These are phyloP conservation scores for Bilobella aurantiaca DNA, from an alignment of 1,140 invertebrate genomes.

Conservation along the genomic window DNA sequence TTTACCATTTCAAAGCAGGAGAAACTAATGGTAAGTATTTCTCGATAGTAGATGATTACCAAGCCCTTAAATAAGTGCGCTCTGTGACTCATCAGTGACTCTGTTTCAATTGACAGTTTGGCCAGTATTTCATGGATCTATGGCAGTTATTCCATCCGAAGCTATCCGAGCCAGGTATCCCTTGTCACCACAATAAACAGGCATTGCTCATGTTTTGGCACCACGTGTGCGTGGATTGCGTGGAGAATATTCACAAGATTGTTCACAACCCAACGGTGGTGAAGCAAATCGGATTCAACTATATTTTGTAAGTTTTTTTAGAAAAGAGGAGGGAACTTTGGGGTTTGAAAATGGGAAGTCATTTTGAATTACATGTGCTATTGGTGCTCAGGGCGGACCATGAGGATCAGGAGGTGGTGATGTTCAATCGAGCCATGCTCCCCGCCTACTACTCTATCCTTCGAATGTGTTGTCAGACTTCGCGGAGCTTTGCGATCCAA, in stretches of 20 bases:
- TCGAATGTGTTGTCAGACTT: conserved; percentile 77
- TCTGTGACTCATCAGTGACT: conserved; percentile 8
- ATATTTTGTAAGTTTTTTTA: conserved; percentile 90
- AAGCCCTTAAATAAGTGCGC: no score
- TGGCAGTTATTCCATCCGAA: conserved; percentile 91
- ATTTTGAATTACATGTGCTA: not conserved
- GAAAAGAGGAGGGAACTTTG: no score
- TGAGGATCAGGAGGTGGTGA: conserved; percentile 85
- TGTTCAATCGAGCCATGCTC: conserved; percentile 84
- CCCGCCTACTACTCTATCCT: conserved; percentile 88
- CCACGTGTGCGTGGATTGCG: conserved; percentile 78
- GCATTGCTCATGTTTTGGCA: conserved; percentile 85
- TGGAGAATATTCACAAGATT: conserved; percentile 80
- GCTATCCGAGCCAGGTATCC: conserved; percentile 85
- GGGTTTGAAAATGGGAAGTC: no score
- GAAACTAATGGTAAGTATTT: conserved; percentile 80
- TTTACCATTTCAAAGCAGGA: conserved; percentile 79
- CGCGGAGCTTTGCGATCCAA: conserved; percentile 68
- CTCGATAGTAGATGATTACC: no score
- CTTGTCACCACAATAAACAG: conserved; percentile 90
- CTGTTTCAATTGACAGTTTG: conserved; percentile 50
- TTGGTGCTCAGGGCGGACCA: conserved; percentile 66
- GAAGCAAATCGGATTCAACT: conserved; percentile 93
- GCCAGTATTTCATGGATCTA: conserved; percentile 76
- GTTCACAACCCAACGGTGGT: conserved; percentile 68